Evolutionary conservation across 2,113 vertebrate species (phyloP).

Genomic region (Lampris incognitus): DNA sequence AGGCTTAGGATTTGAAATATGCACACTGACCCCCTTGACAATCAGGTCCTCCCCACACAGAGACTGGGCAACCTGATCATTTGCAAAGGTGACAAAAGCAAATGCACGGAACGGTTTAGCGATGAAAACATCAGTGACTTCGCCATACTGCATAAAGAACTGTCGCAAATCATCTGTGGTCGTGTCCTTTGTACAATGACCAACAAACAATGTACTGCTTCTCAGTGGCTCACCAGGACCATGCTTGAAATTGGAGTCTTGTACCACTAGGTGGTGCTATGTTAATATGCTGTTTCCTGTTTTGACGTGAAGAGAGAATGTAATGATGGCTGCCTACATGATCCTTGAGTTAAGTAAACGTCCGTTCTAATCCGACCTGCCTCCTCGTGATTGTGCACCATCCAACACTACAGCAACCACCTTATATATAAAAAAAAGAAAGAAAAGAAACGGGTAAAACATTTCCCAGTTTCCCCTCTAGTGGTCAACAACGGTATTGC

Average conservation of each 20-base stretch:
- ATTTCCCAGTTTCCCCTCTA: too few relatives aligned
- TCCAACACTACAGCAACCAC: too few relatives aligned
- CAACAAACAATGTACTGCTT: constrained; percentile 97
- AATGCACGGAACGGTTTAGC: constrained; percentile 98
- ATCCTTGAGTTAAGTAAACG: too few relatives aligned
- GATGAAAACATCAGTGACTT: constrained; percentile 98
- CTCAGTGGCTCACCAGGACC: constrained; percentile 94
- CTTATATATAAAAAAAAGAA: too few relatives aligned
- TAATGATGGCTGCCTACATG: too few relatives aligned
- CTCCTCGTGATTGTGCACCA: too few relatives aligned
- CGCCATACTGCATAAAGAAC: constrained; percentile 98
- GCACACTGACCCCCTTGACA: constrained; percentile 99
- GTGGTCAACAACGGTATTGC: too few relatives aligned
- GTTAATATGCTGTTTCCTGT: too few relatives aligned
- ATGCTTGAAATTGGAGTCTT: constrained; percentile 80
- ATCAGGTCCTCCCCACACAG: constrained; percentile 99
- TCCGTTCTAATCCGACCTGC: too few relatives aligned
- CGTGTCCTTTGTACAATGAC: constrained; percentile 98
- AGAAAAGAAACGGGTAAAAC: too few relatives aligned
- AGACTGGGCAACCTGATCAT: constrained; percentile 98
- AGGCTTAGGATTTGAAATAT: constrained; percentile 99
- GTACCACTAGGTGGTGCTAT: too few relatives aligned
- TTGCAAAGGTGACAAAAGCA: constrained; percentile 97
- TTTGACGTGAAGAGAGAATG: too few relatives aligned
- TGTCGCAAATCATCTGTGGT: constrained; percentile 92